Percentiles rank a stretch among this genome's conserved stretches.
phyloP scores from a whole-genome alignment of 1,140 invertebrate species.

The Temnothorax nylanderi region DNA sequence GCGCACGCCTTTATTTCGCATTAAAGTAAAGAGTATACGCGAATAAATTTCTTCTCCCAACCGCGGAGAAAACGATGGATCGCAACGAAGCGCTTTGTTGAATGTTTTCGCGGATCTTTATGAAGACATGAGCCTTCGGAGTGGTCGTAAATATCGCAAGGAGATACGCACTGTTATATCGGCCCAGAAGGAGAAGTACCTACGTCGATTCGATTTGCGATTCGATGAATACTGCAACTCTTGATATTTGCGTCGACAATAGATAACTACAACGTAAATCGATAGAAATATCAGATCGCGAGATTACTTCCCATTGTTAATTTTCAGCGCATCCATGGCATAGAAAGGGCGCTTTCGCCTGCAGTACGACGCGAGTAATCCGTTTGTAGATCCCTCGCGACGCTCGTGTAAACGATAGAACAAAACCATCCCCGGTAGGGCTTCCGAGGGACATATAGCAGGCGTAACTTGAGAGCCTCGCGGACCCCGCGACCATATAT shows the following conservation, averaged over 20 bases:
- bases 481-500: conserved; percentile 85
- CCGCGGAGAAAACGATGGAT: too few species aligned
- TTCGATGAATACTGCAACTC: too few species aligned
- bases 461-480: conserved; percentile 84
- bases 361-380: background rate
- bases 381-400: background rate
- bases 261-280: background rate
- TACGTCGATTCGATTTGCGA: too few species aligned
- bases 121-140: too few species aligned
- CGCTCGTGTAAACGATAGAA: background rate
- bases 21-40: background rate
- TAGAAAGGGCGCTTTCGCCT: conserved; percentile 1
- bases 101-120: too few species aligned
- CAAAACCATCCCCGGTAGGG: background rate
- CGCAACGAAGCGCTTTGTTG: too few species aligned
- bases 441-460: conserved; percentile 41
- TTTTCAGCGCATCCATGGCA: background rate
- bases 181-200: too few species aligned
- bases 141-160: too few species aligned
- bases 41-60: background rate
- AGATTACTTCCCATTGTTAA: background rate
- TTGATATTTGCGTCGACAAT: too few species aligned
- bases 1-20: background rate
- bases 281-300: background rate
- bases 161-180: too few species aligned